These are phyloP conservation scores for Neogale vison DNA, from an alignment of 2,113 vertebrate genomes.

Conservation along the genomic window DNA sequence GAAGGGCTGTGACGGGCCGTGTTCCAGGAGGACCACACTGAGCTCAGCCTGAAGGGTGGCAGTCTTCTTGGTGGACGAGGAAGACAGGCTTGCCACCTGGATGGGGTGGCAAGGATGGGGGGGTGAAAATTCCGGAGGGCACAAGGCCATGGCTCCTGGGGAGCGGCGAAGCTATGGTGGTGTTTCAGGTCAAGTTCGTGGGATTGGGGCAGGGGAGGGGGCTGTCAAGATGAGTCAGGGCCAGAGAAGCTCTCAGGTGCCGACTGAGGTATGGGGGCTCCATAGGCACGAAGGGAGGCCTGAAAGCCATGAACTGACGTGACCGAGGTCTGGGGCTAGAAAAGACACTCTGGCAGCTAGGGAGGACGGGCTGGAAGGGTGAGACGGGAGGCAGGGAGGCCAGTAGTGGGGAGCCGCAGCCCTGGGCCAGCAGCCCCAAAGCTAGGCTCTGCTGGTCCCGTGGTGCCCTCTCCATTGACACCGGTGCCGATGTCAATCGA, in stretches of 20 bases:
- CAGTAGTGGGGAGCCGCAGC: neutral
- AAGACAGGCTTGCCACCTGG: neutral
- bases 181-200: neutral
- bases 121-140: neutral
- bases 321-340: neutral
- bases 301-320: neutral
- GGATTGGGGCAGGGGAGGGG: neutral
- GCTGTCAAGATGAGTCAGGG: neutral
- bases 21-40: neutral
- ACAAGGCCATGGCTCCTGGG: rapidly evolving
- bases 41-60: neutral
- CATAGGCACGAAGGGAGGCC: neutral
- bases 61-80: neutral
- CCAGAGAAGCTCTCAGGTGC: neutral
- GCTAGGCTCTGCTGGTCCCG: neutral
- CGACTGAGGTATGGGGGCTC: neutral
- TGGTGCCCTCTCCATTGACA: rapidly evolving
- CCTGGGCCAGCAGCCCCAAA: neutral
- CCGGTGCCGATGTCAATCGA: neutral
- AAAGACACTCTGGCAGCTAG: neutral
- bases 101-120: too few species aligned
- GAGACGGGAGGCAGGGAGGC: neutral
- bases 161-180: neutral
- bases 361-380: neutral
- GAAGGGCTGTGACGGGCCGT: too few species aligned